phyloP scores from a whole-genome alignment of 2,113 vertebrate species.

The Redunca redunca region DNA sequence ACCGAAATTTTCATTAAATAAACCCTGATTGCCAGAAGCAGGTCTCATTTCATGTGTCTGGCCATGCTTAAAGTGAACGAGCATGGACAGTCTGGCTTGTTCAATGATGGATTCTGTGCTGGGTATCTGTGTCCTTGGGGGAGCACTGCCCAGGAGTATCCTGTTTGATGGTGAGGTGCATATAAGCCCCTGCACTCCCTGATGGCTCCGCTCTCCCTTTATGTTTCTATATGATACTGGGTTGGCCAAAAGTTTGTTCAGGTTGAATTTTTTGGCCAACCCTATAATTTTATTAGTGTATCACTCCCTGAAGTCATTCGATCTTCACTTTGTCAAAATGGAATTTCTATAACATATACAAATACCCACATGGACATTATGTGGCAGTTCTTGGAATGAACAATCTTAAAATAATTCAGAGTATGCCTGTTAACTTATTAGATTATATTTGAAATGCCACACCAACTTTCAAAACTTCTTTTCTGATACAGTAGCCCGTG shows the following conservation, averaged over 20 bases:
- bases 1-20: conserved; percentile 29
- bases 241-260: background rate
- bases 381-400: background rate
- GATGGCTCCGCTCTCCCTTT: background rate
- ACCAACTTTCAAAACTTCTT: background rate
- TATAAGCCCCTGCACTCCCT: fast-evolving
- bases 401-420: background rate
- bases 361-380: background rate
- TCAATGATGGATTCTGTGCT: background rate
- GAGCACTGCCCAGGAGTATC: fast-evolving
- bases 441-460: background rate
- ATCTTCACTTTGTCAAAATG: background rate
- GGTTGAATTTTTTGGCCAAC: background rate
- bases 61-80: background rate
- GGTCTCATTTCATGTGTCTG: background rate
- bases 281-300: background rate
- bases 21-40: background rate
- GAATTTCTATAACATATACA: conserved; percentile 5
- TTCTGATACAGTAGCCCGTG: background rate
- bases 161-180: background rate
- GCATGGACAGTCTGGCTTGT: background rate
- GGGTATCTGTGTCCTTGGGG: background rate
- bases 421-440: background rate
- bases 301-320: background rate
- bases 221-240: background rate